Percentiles rank a stretch among this genome's conserved stretches.
These are phyloP conservation scores for Panulirus ornatus DNA, from an alignment of 1,140 invertebrate genomes.

Conservation along the genomic window DNA sequence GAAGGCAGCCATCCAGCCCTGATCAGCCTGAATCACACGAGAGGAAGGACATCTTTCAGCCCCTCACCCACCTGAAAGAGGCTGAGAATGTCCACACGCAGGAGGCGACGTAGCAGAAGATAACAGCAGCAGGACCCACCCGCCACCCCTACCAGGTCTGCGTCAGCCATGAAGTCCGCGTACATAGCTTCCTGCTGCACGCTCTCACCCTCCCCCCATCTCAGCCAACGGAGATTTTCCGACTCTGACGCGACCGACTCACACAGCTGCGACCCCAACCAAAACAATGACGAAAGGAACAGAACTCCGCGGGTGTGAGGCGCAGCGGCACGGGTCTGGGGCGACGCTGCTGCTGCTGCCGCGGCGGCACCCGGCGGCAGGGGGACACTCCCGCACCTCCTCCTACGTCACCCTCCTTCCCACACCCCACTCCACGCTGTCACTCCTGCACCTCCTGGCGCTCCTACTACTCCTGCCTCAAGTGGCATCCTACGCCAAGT, in stretches of 20 bases:
- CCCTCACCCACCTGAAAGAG: neutral
- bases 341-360: neutral
- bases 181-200: neutral
- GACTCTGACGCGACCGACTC: neutral
- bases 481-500: slow-evolving; percentile 15
- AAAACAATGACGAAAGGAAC: neutral
- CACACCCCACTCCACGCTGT: neutral
- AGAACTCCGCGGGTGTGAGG: neutral
- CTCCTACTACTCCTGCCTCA: neutral
- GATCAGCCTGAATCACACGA: neutral
- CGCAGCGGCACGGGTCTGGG: neutral
- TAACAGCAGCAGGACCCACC: slow-evolving; percentile 19
- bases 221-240: slow-evolving; percentile 18
- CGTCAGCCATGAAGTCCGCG: neutral
- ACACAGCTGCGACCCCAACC: neutral
- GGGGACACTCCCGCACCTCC: neutral
- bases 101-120: slow-evolving; percentile 35
- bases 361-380: neutral
- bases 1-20: neutral
- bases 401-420: neutral
- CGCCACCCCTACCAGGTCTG: neutral
- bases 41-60: neutral
- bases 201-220: neutral
- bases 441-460: neutral
- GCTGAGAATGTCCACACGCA: slow-evolving; percentile 40